Base-by-base conservation (phyloP, 1,140 invertebrate genomes). In the Meloidogyne chitwoodi region DNA sequence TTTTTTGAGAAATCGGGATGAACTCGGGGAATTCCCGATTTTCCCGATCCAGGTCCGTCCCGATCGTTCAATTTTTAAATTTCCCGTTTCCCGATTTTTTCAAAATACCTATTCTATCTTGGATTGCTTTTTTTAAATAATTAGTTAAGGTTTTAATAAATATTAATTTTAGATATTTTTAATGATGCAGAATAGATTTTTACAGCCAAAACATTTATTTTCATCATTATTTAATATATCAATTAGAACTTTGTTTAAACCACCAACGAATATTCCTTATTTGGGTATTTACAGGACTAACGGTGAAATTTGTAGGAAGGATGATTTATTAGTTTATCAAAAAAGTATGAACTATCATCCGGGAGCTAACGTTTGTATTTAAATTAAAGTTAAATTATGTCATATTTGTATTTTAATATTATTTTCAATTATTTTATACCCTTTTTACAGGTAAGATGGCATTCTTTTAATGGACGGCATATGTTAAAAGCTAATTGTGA, bases 271-370 rank as follows among this genome's bases (percentile, higher is more conserved):
- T 69, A 69, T 83, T 29, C 85, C 85, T 16, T 85, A 73, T 61
- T 61, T 62, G 12, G 84, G 84, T 77, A 76, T 85, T 44, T 86
- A 84, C 65, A 56, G 85, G 75, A 81, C 68, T n/a, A 81, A 85
- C 29, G 84, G 84, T 11, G 83, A 87, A 65, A 72, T 79, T 38
- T 83, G 83, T 24, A 31, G 70, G 22, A 82, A 82, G 74, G 79
- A 80, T 62, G 84, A 85, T 56, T 63, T 85, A 31, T 75, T 85
- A 16, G 83, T 85, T 44, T 75, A 68, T 68, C 84, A 85, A 63
- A 68, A 66, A 31, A 78, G 68, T 31, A 80, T 87, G 70, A 85
- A 85, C 48, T 85, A 85, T 74, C 85, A 87, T 72, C 84, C 84
- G 0, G 84, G 84, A 65, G 66, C 80, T 14, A 85, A 85, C 81